These are phyloP conservation scores for Linepithema humile DNA, from an alignment of 1,140 invertebrate species.

Conservation along the genomic window DNA sequence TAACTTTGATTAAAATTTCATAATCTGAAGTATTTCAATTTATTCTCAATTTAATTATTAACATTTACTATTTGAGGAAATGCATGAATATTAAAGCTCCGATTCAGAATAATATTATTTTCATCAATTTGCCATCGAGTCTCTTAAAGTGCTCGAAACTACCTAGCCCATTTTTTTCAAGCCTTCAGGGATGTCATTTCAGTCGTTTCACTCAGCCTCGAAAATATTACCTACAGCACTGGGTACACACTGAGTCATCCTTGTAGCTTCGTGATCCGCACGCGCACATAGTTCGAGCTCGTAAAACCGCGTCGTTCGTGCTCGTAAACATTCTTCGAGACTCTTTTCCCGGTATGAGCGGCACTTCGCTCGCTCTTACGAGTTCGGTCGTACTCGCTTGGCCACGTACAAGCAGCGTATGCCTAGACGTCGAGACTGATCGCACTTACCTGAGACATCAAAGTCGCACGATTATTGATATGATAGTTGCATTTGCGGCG, in stretches of 20 bases:
- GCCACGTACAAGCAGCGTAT: not conserved
- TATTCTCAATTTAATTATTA: not conserved
- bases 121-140: not conserved
- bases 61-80: not conserved
- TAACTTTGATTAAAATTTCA: not conserved
- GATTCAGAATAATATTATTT: not conserved
- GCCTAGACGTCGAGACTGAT: not conserved
- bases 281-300: slow-evolving; percentile 54
- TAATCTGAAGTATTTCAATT: not conserved
- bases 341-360: slow-evolving; percentile 14
- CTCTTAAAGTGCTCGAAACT: not conserved
- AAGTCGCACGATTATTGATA: not conserved
- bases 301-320: slow-evolving; percentile 65
- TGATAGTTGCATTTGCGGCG: not conserved
- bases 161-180: not conserved
- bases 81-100: not conserved
- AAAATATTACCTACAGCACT: slow-evolving; percentile 3
- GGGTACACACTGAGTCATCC: not conserved
- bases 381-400: not conserved
- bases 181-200: not conserved
- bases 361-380: not conserved
- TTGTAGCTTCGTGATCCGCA: slow-evolving; percentile 5
- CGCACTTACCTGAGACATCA: slow-evolving; percentile 18
- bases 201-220: not conserved
- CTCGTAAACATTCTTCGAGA: slow-evolving; percentile 67